These are phyloP conservation scores for Agrilus biguttatus DNA, from an alignment of 2,888 invertebrate species.

Conservation along the genomic window DNA sequence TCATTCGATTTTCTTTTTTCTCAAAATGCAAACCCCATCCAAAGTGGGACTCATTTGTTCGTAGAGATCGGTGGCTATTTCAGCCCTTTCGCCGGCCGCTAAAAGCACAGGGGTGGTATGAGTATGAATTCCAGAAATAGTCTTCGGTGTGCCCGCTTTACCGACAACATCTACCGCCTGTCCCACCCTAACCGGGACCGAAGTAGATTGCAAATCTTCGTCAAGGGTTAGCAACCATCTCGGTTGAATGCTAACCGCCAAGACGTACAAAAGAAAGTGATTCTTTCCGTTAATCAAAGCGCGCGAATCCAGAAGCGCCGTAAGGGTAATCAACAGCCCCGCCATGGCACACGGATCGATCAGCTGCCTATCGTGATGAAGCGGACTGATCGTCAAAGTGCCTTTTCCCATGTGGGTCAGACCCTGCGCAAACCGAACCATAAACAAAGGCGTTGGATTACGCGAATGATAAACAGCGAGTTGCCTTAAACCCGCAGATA, in stretches of 20 bases:
- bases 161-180: slow-evolving; percentile 98
- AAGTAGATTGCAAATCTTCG: slow-evolving; percentile 78
- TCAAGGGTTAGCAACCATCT: slow-evolving; percentile 95
- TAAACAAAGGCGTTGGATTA: slow-evolving; percentile 89
- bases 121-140: slow-evolving; percentile 98
- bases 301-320: slow-evolving; percentile 23
- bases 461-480: slow-evolving; percentile 94
- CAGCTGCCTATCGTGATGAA: slow-evolving; percentile 89
- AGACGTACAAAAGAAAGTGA: slow-evolving; percentile 84
- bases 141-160: slow-evolving; percentile 98
- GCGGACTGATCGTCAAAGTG: slow-evolving; percentile 87
- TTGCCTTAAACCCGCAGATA: slow-evolving; percentile 95
- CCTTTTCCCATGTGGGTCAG: slow-evolving; percentile 97
- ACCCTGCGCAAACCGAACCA: slow-evolving; percentile 94
- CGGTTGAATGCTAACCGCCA: slow-evolving; percentile 96
- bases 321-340: slow-evolving; percentile 31
- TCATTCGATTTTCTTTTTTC: slow-evolving; percentile 48
- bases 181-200: slow-evolving; percentile 82
- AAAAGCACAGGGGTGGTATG: slow-evolving; percentile 96
- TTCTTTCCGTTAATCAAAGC: slow-evolving; percentile 66
- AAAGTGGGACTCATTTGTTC: slow-evolving; percentile 81
- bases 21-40: slow-evolving; percentile 96
- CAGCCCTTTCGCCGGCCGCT: slow-evolving; percentile 92
- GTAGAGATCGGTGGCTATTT: slow-evolving; percentile 94
- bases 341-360: slow-evolving; percentile 90